These are phyloP conservation scores for Hydropsyche tenuis DNA, from an alignment of 1,140 invertebrate species.

Conservation along the genomic window DNA sequence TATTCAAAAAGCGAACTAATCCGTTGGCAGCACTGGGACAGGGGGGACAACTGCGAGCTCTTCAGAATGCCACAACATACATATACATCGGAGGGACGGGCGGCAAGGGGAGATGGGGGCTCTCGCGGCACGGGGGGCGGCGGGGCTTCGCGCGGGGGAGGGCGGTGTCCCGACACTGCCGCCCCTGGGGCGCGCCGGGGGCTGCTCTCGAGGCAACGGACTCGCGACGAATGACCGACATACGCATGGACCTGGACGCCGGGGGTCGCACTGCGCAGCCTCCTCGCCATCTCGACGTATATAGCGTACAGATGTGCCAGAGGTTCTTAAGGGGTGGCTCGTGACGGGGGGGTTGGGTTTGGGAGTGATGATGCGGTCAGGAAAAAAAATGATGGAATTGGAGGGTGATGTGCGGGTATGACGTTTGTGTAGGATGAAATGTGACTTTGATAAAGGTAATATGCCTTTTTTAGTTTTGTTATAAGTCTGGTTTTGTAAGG, in stretches of 20 bases:
- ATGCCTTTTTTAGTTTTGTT: no score
- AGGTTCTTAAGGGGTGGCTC: neutral
- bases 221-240: conserved; percentile 49
- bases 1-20: neutral
- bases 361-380: no score
- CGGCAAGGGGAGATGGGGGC: neutral
- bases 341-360: no score
- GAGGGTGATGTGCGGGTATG: no score
- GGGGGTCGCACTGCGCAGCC: conserved; percentile 38
- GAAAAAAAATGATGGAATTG: no score
- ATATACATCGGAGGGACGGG: no score
- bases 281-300: neutral
- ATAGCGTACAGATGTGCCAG: neutral
- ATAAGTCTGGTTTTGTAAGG: no score
- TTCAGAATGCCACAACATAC: no score
- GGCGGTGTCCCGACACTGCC: conserved; percentile 15
- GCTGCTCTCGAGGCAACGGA: conserved; percentile 42
- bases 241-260: conserved; percentile 41
- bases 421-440: no score
- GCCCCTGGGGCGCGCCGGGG: conserved; percentile 26
- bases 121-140: conserved; percentile 24
- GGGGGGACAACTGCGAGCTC: no score
- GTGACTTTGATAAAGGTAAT: no score
- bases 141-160: neutral
- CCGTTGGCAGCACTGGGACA: neutral